Percentiles rank a stretch among this genome's conserved stretches.
These are phyloP conservation scores for Trididemnum clinides DNA, from an alignment of 23 tunicate species.

Conservation along the genomic window DNA sequence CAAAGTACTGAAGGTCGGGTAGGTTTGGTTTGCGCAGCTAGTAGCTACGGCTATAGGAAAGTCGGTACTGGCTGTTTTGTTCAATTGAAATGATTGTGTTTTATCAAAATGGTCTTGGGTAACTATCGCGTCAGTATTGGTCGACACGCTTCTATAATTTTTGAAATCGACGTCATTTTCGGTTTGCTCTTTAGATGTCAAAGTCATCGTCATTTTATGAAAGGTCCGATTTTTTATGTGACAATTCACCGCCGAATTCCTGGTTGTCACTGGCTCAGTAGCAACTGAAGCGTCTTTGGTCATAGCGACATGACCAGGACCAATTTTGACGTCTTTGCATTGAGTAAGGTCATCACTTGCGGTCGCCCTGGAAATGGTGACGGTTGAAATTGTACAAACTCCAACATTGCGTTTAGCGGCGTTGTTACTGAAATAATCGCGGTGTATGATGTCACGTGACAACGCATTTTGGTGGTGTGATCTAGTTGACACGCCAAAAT, in stretches of 20 bases:
- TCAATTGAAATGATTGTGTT: no score
- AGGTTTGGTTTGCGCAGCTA: no score
- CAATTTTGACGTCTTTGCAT: constrained; percentile 8
- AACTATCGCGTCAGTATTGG: no score
- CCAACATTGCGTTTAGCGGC: neutral
- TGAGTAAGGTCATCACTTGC: constrained; percentile 5
- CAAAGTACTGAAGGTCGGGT: no score
- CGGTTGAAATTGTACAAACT: neutral
- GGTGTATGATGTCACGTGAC: constrained; percentile 7
- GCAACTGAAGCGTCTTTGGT: constrained; percentile 1
- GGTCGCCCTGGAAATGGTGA: neutral
- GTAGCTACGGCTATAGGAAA: no score
- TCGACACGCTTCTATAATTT: no score
- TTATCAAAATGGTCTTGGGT: no score
- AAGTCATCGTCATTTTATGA: constrained; percentile 43
- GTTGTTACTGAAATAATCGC: neutral
- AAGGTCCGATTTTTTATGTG: neutral
- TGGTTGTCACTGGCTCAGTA: neutral
- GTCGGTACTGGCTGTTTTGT: no score
- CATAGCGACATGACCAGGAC: neutral
- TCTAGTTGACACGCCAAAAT: neutral
- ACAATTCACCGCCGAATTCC: neutral
- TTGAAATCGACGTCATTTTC: no score
- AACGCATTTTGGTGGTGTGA: neutral
- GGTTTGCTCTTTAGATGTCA: neutral